Evolutionary conservation across 2,888 invertebrate genomes (phyloP), one percentile per base, ranked within the genome.

Genomic region (Zhuqinia jingwanae): DNA sequence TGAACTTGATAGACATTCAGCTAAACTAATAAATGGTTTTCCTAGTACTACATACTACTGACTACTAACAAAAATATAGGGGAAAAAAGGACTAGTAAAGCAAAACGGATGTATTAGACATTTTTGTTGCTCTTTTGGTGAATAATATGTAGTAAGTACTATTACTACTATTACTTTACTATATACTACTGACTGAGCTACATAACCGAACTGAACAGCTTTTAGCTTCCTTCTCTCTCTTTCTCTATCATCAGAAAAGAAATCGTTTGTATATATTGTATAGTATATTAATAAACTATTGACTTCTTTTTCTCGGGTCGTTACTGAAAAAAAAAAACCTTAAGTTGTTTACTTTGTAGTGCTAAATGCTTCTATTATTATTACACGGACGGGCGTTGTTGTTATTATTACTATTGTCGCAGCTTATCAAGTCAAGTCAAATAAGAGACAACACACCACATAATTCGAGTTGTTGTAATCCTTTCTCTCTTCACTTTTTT

Each of bases 81-180:
- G n/a, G 25, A 47, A 45, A 70, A 36, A 25, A 2, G 68, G 45
- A 3, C 45, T 22, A 45, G 68, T 13, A 58, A 36, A 70, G 68
- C 15, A 45, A 70, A 45, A 70, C 45, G 15, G 15, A n/a, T 36
- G 68, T 70, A 47, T 70, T 47, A 45, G 45, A 45, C 20, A 45
- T 22, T 58, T 70, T 70, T 20, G 30, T 65, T 60, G 36, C 42
- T 65, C 65, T 70, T 17, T 17, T 17, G n/a, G 45, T 5, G 22
- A 45, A 42, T 22, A 42, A 47, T 70, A 13, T 53, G 17, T 17
- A 53, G 15, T 5, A 47, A 47, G n/a, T n/a, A n/a, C n/a, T n/a
- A n/a, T n/a, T n/a, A n/a, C n/a, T n/a, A n/a, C n/a, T n/a, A n/a
- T n/a, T n/a, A n/a, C n/a, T n/a, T n/a, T n/a, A n/a, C n/a, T n/a